Evolutionary conservation across 2,888 invertebrate species (phyloP), one percentile per base, ranked within the genome.

Genomic region (Taphrorychus bicolor): DNA sequence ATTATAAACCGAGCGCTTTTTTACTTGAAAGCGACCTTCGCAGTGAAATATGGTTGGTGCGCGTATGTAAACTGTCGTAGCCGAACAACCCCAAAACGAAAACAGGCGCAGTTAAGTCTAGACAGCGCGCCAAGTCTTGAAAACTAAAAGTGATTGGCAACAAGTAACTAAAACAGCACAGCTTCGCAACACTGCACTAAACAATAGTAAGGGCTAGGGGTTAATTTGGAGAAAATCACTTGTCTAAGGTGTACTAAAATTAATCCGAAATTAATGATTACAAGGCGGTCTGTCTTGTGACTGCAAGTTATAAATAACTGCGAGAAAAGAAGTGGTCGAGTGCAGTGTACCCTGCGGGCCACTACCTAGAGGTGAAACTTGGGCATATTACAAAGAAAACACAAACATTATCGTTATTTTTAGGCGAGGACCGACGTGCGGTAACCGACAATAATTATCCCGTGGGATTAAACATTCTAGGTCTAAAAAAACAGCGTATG

Each of bases 231-330:
- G n/a, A n/a, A n/a, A n/a, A n/a, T n/a, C n/a, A n/a, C n/a, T n/a
- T n/a, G n/a, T n/a, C 32, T 11, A 32, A 32, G 7, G 32, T 22
- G 52, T n/a, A 52, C 52, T 52, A 52, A 52, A 52, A 52, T 52
- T 52, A 52, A 22, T 52, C 22, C 52, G 22, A 52, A 52, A 52
- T 52, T 21, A 52, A 52, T 23, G 21, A n/a, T 32, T 32, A n/a
- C n/a, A n/a, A n/a, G n/a, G n/a, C n/a, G n/a, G n/a, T 11, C 32
- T 32, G 32, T 32, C 7, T n/a, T 32, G 32, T 2, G 32, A 32
- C 32, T 32, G 32, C 32, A 11, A 3, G 9, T 32, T 32, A 32
- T 32, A 32, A 32, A 32, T 32, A 32, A 32, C 32, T 32, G 7
- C 3, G 9, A 32, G n/a, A 32, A 11, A 32, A 32, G 32, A 9